Evolutionary conservation across 2,888 invertebrate species (phyloP).

Genomic region (Caenorhabditis plicata): DNA sequence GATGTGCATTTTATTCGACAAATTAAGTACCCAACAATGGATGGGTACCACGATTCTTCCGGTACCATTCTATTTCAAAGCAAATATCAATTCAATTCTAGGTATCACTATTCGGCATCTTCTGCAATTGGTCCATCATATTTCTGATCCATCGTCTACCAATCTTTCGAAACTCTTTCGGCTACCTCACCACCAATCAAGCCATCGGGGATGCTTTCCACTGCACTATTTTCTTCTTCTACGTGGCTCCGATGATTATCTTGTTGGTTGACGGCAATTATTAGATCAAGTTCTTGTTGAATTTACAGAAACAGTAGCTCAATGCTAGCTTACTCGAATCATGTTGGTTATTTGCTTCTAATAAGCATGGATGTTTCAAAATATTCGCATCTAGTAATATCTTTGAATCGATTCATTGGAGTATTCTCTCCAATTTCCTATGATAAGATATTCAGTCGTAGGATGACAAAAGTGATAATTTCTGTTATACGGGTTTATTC

Average conservation of each 20-base stretch:
- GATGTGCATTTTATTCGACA: no score
- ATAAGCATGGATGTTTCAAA: constrained; percentile 38
- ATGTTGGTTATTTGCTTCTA: constrained; percentile 28
- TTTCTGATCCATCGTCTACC: constrained; percentile 27
- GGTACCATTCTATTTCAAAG: no score
- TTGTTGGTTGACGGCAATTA: constrained; percentile 35
- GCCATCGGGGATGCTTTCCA: constrained; percentile 37
- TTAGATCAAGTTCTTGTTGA: no score
- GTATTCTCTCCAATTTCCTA: constrained; percentile 28
- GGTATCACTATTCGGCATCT: constrained; percentile 31
- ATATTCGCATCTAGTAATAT: constrained; percentile 36
- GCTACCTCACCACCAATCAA: constrained; percentile 32
- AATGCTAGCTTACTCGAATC: constrained; percentile 16
- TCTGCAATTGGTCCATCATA: constrained; percentile 32
- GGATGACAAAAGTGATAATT: no score
- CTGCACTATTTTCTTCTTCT: constrained; percentile 30
- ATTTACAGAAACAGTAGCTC: constrained; percentile 18
- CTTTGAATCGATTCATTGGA: constrained; percentile 34
- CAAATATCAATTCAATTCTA: no score
- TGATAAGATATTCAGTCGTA: constrained; percentile 25
- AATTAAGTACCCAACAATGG: no score
- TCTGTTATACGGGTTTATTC: no score
- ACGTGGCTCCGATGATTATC: constrained; percentile 30
- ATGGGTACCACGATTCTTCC: no score
- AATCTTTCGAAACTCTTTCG: constrained; percentile 40